phyloP scores from a whole-genome alignment of 2,888 invertebrate genomes.

The Oxycera nigricornis region DNA sequence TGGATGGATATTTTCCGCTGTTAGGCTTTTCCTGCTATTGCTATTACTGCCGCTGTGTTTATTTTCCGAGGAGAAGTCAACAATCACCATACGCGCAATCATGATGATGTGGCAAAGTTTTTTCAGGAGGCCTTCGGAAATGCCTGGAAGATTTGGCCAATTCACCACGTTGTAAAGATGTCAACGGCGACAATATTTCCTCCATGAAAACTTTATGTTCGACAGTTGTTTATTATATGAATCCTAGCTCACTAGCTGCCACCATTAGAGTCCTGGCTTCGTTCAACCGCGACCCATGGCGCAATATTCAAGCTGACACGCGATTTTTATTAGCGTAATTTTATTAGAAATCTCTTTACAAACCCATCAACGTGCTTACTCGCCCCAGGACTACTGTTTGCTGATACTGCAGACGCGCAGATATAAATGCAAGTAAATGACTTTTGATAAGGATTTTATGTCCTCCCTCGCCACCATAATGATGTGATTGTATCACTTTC shows the following conservation, averaged over 20 bases:
- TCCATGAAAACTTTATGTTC: constrained; percentile 37
- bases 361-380: constrained; percentile 28
- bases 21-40: no score
- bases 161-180: constrained; percentile 36
- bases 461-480: neutral
- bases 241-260: neutral
- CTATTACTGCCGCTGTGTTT: constrained; percentile 20
- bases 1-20: constrained; percentile 27
- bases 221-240: constrained; percentile 17
- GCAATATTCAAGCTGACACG: constrained; percentile 28
- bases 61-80: constrained; percentile 28
- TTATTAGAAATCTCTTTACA: constrained; percentile 40
- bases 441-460: constrained; percentile 31
- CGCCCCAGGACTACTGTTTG: neutral
- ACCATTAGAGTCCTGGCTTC: neutral
- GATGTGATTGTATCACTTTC: constrained; percentile 2
- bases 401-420: neutral
- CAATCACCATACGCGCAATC: constrained; percentile 35
- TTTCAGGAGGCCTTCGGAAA: neutral
- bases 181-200: constrained; percentile 31
- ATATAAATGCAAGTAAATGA: constrained; percentile 28
- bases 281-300: neutral
- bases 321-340: constrained; percentile 30
- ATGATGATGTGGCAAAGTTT: constrained; percentile 33
- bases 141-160: constrained; percentile 30